Conservation (phyloP, 2,888 invertebrate genomes). For the Acleris sparsana region DNA sequence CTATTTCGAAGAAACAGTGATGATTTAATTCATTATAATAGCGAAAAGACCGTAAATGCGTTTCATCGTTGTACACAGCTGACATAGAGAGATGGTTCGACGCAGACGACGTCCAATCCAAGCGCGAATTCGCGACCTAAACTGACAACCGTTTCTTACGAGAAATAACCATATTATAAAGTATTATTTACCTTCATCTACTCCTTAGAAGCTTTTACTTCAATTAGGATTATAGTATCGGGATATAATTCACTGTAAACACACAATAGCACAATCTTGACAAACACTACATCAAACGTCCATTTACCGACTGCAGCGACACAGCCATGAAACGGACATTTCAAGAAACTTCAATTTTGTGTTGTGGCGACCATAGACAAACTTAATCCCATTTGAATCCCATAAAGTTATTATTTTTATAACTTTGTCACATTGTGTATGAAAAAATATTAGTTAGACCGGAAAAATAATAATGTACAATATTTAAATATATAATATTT, state of each 20-base stretch:
- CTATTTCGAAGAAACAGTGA: slow-evolving; percentile 56
- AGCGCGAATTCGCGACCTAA: slow-evolving; percentile 67
- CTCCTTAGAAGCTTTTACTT: slow-evolving; percentile 82
- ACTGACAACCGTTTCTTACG: slow-evolving; percentile 41
- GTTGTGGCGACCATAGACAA: slow-evolving; percentile 63
- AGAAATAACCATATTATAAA: slow-evolving; percentile 48
- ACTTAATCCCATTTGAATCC: background rate
- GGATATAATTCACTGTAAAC: slow-evolving; percentile 84
- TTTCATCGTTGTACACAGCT: slow-evolving; percentile 82
- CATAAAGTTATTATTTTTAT: background rate
- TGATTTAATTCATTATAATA: slow-evolving; percentile 76
- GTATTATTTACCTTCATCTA: slow-evolving; percentile 85
- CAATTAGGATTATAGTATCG: slow-evolving; percentile 74
- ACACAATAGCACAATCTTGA: slow-evolving; percentile 85
- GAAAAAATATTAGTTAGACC: too few species aligned
- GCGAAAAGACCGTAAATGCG: slow-evolving; percentile 70
- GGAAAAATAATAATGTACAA: too few species aligned
- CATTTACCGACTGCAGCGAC: slow-evolving; percentile 86
- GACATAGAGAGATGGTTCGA: slow-evolving; percentile 78
- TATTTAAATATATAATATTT: background rate
- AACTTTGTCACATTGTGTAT: too few species aligned
- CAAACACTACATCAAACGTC: slow-evolving; percentile 86
- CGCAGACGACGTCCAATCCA: slow-evolving; percentile 63
- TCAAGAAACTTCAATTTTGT: slow-evolving; percentile 64
- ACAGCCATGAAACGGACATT: slow-evolving; percentile 64